These are phyloP conservation scores for Takifugu bimaculatus DNA, from an alignment of 2,113 vertebrate genomes.

Conservation along the genomic window DNA sequence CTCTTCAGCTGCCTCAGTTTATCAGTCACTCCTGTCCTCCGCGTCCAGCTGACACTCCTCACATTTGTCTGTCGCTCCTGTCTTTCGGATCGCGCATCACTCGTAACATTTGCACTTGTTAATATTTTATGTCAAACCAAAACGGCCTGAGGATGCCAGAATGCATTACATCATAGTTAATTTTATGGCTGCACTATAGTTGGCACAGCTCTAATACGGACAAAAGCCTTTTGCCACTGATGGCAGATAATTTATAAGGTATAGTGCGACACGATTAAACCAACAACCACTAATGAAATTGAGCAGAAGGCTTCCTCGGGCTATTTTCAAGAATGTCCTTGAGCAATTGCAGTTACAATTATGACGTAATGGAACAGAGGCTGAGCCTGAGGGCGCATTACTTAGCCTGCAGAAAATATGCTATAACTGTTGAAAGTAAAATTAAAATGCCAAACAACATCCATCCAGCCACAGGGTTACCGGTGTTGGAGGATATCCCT, in stretches of 20 bases:
- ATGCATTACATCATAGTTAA: not conserved
- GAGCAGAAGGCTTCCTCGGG: slow-evolving; percentile 30
- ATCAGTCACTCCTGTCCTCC: not conserved
- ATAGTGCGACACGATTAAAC: slow-evolving; percentile 49
- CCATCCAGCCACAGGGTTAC: not conserved
- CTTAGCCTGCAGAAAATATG: not conserved
- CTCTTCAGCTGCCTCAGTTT: not conserved
- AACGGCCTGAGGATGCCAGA: slow-evolving; percentile 2
- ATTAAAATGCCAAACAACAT: not conserved
- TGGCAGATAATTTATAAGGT: slow-evolving; percentile 44
- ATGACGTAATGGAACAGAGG: slow-evolving; percentile 23
- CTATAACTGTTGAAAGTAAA: not conserved
- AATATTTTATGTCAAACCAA: slow-evolving; percentile 1
- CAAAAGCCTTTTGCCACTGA: slow-evolving; percentile 57
- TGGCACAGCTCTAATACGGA: slow-evolving; percentile 37
- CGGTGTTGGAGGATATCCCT: not conserved
- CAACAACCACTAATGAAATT: slow-evolving; percentile 55
- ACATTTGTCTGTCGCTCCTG: not conserved
- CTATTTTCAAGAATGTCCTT: slow-evolving; percentile 57
- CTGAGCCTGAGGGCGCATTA: slow-evolving; percentile 6
- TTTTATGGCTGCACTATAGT: slow-evolving; percentile 13
- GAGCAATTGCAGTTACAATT: slow-evolving; percentile 36
- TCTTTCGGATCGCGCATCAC: not conserved
- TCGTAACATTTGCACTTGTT: not conserved
- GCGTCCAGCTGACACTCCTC: not conserved